Percentiles rank a stretch among this genome's conserved stretches.
phyloP scores from a whole-genome alignment of 2,888 invertebrate genomes.

The Brachypterus glaber region DNA sequence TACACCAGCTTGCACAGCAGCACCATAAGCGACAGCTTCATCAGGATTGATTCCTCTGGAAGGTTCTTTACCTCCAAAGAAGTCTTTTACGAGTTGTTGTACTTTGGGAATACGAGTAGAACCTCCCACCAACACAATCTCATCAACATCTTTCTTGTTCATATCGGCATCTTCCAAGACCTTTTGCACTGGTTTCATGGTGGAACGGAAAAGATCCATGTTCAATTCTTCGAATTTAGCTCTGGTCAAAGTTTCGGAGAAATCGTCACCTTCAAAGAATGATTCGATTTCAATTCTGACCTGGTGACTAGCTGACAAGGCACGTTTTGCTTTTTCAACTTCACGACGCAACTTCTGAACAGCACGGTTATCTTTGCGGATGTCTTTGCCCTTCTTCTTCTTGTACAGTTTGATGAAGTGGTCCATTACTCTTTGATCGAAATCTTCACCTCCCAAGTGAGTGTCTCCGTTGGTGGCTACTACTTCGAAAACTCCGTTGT shows the following conservation, averaged over 20 bases:
- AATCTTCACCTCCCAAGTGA: conserved; percentile 98
- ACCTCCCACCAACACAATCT: conserved; percentile 97
- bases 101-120: conserved; percentile 99
- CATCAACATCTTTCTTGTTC: conserved; percentile 96
- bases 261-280: conserved; percentile 96
- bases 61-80: conserved; percentile 97
- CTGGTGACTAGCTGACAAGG: conserved; percentile 88
- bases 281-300: conserved; percentile 98
- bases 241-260: conserved; percentile 94
- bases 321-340: conserved; percentile 95
- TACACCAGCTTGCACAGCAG: conserved; percentile 97
- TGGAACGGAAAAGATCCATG: conserved; percentile 85
- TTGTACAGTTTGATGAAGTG: conserved; percentile 94
- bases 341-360: conserved; percentile 94
- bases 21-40: conserved; percentile 97
- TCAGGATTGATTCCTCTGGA: conserved; percentile 97
- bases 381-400: conserved; percentile 97
- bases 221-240: conserved; percentile 99
- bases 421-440: conserved; percentile 97
- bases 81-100: conserved; percentile 85
- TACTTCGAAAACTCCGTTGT: conserved; percentile 94
- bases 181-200: conserved; percentile 90
- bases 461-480: conserved; percentile 92
- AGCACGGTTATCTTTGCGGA: conserved; percentile 87
- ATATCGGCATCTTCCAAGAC: conserved; percentile 98